Conservation (phyloP, 2,797 vertebrate species). For the Chloroceryle inda region DNA sequence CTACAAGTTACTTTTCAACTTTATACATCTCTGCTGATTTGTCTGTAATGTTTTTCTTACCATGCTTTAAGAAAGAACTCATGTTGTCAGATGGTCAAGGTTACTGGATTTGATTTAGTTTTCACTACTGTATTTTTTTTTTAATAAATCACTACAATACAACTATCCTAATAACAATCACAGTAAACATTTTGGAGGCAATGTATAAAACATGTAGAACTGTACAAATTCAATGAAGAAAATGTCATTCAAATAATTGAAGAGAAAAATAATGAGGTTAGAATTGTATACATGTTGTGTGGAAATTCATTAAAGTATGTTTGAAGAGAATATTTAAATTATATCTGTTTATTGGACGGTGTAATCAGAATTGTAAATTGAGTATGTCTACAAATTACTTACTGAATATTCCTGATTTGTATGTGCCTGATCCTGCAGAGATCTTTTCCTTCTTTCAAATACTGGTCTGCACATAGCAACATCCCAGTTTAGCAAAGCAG, state of each 20-base stretch:
- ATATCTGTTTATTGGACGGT: background rate
- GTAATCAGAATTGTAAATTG: background rate
- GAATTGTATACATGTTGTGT: background rate
- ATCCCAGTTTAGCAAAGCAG: background rate
- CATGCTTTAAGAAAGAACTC: background rate
- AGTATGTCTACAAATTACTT: background rate
- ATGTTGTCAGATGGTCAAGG: background rate
- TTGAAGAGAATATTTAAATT: background rate
- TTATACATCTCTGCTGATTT: background rate
- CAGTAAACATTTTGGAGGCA: background rate
- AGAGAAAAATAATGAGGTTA: background rate
- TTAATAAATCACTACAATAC: background rate
- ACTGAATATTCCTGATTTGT: background rate
- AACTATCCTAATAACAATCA: background rate
- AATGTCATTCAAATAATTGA: background rate
- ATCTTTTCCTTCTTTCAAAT: background rate
- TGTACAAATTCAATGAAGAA: background rate
- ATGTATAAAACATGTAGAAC: background rate
- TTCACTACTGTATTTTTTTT: background rate
- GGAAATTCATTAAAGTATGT: background rate
- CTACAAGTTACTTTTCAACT: background rate
- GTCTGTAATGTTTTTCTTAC: background rate
- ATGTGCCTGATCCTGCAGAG: background rate
- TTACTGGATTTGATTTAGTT: conserved; percentile 36
- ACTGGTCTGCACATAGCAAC: background rate